Evolutionary conservation across 2,113 vertebrate species (phyloP), one percentile per base, ranked within the genome.

Genomic region (Galemys pyrenaicus): DNA sequence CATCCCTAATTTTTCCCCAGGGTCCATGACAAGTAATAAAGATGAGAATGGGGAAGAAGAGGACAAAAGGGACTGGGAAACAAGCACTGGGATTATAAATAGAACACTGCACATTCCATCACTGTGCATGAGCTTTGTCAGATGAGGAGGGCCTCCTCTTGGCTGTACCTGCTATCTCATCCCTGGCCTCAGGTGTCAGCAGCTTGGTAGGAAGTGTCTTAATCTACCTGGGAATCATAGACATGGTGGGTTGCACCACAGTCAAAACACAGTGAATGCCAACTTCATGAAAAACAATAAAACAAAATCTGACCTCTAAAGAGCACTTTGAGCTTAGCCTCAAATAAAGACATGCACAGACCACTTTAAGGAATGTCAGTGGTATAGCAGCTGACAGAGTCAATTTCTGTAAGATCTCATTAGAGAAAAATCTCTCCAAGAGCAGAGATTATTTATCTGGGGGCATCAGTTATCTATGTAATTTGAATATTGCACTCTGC

Each of bases 401-500:
- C 86, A 30, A 46, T 81, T 73, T 84, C 85, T 79, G 6, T 62
- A 87, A 28, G 41, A 39, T 17, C 46, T 89, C 30, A 58, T 71
- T 54, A 80, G 35, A 73, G 74, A 81, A 79, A n/a, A 93, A 78
- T 15, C 35, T 87, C 17, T 75, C 77, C 19, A 67, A 94, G 83
- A 84, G 41, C 24, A 94, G n/a, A 95, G 32, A 58, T 74, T 71
- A 88, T 79, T 90, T 95, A 87, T 94, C 87, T 85, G 54, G 49
- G 67, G 89, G 37, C 71, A 11, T 87, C 91, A 94, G 37, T 93
- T 94, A 93, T 91, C 80, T 80, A 54, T 49, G 60, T 46, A 80
- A 96, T 95, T 85, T 93, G 65, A 96, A 97, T 81, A 87, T 24
- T 95, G 39, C 2, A 44, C 67, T 71, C 68, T 91, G 35, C 28